Conservation (phyloP, 1,140 invertebrate genomes). For the Macrosteles quadrilineatus region DNA sequence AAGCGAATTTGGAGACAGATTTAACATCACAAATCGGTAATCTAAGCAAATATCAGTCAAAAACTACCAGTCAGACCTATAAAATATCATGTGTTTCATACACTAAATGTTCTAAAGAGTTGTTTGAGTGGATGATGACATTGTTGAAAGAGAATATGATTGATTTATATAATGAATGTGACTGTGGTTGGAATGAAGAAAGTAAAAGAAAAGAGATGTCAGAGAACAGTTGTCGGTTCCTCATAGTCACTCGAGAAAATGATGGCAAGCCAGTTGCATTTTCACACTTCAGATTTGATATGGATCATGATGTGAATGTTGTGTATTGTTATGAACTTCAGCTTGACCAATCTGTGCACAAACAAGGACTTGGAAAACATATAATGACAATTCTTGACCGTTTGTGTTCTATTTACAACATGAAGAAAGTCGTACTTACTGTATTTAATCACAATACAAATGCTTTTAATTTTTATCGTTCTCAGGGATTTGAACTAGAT, state of each 20-base stretch:
- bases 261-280: slow-evolving; percentile 63
- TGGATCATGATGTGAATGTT: slow-evolving; percentile 74
- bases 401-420: slow-evolving; percentile 68
- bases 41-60: not conserved
- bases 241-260: slow-evolving; percentile 58
- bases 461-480: slow-evolving; percentile 66
- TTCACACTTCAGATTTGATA: slow-evolving; percentile 79
- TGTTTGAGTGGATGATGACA: slow-evolving; percentile 55
- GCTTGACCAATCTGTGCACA: slow-evolving; percentile 61
- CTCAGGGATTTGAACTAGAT: slow-evolving; percentile 41
- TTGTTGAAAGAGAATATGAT: slow-evolving; percentile 64
- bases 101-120: not conserved
- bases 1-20: too few species aligned
- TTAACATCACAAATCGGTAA: too few species aligned
- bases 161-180: slow-evolving; percentile 63
- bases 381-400: slow-evolving; percentile 75
- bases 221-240: slow-evolving; percentile 69
- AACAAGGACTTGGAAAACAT: slow-evolving; percentile 78
- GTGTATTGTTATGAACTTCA: slow-evolving; percentile 88
- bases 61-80: not conserved
- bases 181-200: slow-evolving; percentile 72
- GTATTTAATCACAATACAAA: slow-evolving; percentile 73
- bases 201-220: slow-evolving; percentile 71
- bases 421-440: slow-evolving; percentile 81
- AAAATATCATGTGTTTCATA: slow-evolving; percentile 5